A percentile compares a stretch with the other conserved stretches of the same genome.
Conservation (phyloP, 2,888 invertebrate species). For the Rhamphomyia laevipes region DNA sequence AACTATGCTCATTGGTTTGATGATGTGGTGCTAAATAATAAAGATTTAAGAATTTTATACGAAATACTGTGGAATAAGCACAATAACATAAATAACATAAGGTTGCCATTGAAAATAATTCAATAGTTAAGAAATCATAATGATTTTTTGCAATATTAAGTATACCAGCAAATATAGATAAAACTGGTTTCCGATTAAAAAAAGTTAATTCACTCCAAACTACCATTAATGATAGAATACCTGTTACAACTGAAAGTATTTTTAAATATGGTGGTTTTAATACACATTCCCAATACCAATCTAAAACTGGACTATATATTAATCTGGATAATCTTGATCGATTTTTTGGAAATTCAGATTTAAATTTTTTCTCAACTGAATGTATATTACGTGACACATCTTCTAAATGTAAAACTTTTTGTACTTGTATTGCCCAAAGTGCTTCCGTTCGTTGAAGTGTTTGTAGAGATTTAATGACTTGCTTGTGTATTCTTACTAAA, state of each 20-base stretch:
- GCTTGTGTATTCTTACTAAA: conserved; percentile 80
- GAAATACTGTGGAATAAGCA: conserved; percentile 95
- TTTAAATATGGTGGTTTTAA: conserved; percentile 66
- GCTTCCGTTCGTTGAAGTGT: conserved; percentile 88
- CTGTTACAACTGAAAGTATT: conserved; percentile 56
- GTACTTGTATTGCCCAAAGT: conserved; percentile 80
- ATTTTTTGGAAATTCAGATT: conserved; percentile 57
- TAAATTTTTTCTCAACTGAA: conserved; percentile 44
- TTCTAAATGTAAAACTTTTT: conserved; percentile 70
- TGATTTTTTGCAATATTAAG: conserved; percentile 66
- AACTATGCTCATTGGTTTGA: conserved; percentile 96
- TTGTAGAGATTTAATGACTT: conserved; percentile 84
- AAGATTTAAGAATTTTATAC: conserved; percentile 88
- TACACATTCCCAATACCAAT: conserved; percentile 96
- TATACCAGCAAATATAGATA: conserved; percentile 94
- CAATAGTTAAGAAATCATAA: conserved; percentile 90
- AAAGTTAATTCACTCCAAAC: conserved; percentile 99
- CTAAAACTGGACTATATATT: conserved; percentile 56
- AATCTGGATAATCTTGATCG: conserved; percentile 46
- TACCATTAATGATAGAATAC: conserved; percentile 73
- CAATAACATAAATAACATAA: conserved; percentile 95
- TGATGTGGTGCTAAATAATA: conserved; percentile 97
- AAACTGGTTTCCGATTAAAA: conserved; percentile 81
- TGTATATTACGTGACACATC: conserved; percentile 69
- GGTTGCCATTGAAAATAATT: conserved; percentile 82